Percentiles rank a stretch among this genome's conserved stretches.
These are phyloP conservation scores for Leptinotarsa texana DNA, from an alignment of 1,140 invertebrate genomes.

Conservation along the genomic window DNA sequence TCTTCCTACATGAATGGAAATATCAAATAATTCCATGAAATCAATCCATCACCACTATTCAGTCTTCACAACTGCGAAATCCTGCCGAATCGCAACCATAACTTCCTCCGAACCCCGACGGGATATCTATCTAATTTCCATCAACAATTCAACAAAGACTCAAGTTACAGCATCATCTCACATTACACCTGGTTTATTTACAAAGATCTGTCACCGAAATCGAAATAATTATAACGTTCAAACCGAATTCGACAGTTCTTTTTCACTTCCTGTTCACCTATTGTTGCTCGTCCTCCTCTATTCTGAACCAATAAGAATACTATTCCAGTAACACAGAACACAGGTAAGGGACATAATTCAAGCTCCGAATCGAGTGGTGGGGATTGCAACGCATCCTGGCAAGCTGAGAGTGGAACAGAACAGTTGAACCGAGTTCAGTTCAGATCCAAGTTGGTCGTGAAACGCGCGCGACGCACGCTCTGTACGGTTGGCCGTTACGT, in stretches of 20 bases:
- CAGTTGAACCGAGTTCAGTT: slow-evolving; percentile 26
- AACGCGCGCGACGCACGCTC: slow-evolving; percentile 15
- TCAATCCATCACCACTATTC: slow-evolving; percentile 1
- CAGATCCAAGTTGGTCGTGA: slow-evolving; percentile 2
- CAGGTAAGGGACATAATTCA: slow-evolving; percentile 26
- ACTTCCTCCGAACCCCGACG: slow-evolving; percentile 22
- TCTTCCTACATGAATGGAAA: background rate
- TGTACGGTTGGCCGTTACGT: background rate
- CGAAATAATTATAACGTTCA: slow-evolving; percentile 22
- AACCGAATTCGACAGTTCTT: slow-evolving; percentile 22
- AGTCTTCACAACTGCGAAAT: slow-evolving; percentile 12
- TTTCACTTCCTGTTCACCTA: slow-evolving; percentile 22
- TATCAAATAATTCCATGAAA: background rate
- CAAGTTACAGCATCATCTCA: slow-evolving; percentile 18
- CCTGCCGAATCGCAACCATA: slow-evolving; percentile 3
- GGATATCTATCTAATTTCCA: slow-evolving; percentile 21
- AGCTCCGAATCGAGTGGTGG: slow-evolving; percentile 17
- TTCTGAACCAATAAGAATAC: slow-evolving; percentile 23
- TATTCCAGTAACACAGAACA: slow-evolving; percentile 22
- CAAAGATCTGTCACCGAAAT: slow-evolving; percentile 25
- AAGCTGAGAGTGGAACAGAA: slow-evolving; percentile 20
- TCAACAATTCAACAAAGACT: slow-evolving; percentile 13
- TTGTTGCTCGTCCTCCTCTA: slow-evolving; percentile 19
- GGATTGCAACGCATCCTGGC: slow-evolving; percentile 25
- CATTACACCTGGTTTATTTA: slow-evolving; percentile 20